Percentiles rank a stretch among this genome's conserved stretches.
phyloP scores from a whole-genome alignment of 2,113 vertebrate species.

The Periophthalmodon schlosseri region DNA sequence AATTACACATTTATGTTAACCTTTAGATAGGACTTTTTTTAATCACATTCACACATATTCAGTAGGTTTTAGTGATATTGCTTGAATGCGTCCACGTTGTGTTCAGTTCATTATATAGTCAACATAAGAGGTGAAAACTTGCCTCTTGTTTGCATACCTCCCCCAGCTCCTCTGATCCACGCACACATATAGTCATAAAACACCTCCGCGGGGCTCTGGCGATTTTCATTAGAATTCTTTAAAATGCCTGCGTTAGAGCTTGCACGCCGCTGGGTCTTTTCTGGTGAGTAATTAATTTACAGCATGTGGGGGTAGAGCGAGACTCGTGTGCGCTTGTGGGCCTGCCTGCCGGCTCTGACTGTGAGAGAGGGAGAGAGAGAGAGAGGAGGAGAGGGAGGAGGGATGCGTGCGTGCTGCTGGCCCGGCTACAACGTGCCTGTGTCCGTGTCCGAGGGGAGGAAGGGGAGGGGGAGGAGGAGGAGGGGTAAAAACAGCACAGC shows the following conservation, averaged over 20 bases:
- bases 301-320: conserved; percentile 63
- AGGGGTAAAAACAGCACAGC: conserved; percentile 45
- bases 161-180: not conserved
- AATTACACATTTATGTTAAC: not conserved
- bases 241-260: conserved; percentile 63
- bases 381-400: conserved; percentile 34
- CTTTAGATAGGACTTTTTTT: not conserved
- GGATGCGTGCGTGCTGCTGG: conserved; percentile 54
- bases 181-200: conserved; percentile 37
- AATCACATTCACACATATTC: conserved; percentile 8
- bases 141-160: conserved; percentile 17
- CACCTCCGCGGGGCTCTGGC: conserved; percentile 40
- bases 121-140: conserved; percentile 20
- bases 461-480: conserved; percentile 21
- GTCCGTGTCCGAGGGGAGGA: conserved; percentile 32
- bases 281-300: conserved; percentile 77
- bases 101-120: conserved; percentile 22
- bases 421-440: conserved; percentile 48
- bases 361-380: conserved; percentile 24
- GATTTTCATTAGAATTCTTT: conserved; percentile 71
- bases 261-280: conserved; percentile 65
- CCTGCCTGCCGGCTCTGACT: conserved; percentile 52
- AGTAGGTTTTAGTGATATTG: conserved; percentile 35
- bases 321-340: conserved; percentile 56
- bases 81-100: conserved; percentile 17